Conservation (phyloP, 2,797 vertebrate genomes). For the Nannoperca obscura region DNA sequence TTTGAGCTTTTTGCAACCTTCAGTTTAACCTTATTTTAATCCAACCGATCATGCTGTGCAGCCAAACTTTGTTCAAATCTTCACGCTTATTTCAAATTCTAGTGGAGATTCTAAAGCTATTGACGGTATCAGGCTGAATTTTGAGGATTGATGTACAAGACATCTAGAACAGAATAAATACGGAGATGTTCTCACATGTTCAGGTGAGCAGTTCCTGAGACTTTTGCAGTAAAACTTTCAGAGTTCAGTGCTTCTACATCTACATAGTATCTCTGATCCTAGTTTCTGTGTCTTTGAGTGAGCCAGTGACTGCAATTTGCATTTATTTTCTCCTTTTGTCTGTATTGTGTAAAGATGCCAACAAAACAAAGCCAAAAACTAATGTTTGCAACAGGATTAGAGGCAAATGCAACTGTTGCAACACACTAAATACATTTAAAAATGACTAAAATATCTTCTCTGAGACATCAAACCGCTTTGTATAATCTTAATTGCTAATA, state of each 20-base stretch:
- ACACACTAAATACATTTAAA: conserved; percentile 39
- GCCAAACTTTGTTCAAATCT: background rate
- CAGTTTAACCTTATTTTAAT: background rate
- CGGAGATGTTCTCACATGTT: conserved; percentile 36
- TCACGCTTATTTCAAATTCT: background rate
- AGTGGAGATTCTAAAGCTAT: background rate
- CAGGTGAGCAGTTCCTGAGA: conserved; percentile 36
- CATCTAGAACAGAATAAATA: background rate
- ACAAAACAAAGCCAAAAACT: conserved; percentile 22
- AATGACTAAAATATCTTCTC: conserved; percentile 23
- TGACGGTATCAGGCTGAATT: background rate
- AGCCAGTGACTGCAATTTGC: conserved; percentile 26
- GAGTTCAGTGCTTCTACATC: conserved; percentile 28
- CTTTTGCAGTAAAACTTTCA: conserved; percentile 45
- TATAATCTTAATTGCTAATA: conserved; percentile 16
- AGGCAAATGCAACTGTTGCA: conserved; percentile 28
- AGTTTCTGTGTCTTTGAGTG: conserved; percentile 16
- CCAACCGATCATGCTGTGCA: background rate
- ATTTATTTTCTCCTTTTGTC: conserved; percentile 40
- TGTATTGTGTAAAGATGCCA: conserved; percentile 37
- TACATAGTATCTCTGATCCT: conserved; percentile 23
- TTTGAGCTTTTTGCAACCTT: background rate
- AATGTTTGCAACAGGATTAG: conserved; percentile 44
- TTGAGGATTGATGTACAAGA: background rate
- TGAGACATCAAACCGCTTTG: conserved; percentile 12